A percentile compares a stretch with the other conserved stretches of the same genome.
Conservation (phyloP, 2,888 invertebrate genomes). For the Phoronis australis region DNA sequence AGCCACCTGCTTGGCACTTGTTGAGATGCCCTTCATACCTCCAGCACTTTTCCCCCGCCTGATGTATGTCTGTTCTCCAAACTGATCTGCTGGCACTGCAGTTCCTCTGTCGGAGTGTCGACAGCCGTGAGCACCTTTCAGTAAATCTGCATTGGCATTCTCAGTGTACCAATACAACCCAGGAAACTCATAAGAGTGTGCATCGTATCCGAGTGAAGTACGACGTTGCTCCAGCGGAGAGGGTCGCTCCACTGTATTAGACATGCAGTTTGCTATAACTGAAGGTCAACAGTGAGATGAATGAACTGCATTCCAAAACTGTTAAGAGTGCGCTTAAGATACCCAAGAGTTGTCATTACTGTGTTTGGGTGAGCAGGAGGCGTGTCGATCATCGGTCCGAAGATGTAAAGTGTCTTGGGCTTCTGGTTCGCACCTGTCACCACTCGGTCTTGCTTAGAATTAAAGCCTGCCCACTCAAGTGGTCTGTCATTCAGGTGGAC, state of each 20-base stretch:
- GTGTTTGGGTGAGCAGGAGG: neutral
- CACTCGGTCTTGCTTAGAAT: neutral
- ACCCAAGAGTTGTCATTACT: neutral
- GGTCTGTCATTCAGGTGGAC: neutral
- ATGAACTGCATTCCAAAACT: neutral
- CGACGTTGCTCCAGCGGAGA: constrained; percentile 2
- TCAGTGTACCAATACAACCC: constrained; percentile 1
- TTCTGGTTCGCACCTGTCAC: neutral
- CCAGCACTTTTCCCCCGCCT: neutral
- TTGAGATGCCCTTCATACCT: neutral
- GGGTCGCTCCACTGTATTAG: constrained; percentile 4
- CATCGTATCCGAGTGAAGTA: constrained; percentile 1
- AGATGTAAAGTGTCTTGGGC: neutral
- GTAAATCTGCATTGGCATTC: neutral
- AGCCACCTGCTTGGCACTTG: neutral
- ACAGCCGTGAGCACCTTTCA: neutral
- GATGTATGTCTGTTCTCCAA: neutral
- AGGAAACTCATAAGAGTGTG: neutral
- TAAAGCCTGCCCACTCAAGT: neutral
- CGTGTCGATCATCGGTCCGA: neutral
- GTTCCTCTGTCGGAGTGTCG: neutral
- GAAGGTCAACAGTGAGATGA: neutral
- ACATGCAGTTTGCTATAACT: constrained; percentile 4
- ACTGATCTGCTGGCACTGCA: neutral
- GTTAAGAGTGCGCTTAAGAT: neutral